Conservation (phyloP, 2,113 vertebrate species). For the Hyla sarda region DNA sequence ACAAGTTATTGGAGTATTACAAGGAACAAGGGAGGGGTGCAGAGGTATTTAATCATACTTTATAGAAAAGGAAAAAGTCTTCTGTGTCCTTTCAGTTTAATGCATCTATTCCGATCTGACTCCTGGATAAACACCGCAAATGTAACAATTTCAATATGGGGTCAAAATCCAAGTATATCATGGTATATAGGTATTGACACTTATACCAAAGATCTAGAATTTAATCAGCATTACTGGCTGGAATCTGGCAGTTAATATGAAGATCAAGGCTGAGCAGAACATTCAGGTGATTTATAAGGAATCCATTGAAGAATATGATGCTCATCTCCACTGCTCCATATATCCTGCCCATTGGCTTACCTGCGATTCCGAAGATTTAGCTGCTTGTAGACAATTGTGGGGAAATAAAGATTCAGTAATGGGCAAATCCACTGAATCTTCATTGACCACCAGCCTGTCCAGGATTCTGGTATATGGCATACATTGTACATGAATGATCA, state of each 20-base stretch:
- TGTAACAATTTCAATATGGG: background rate
- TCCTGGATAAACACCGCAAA: conserved; percentile 5
- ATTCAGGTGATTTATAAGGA: background rate
- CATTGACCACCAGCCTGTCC: background rate
- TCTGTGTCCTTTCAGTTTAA: background rate
- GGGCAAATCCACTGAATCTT: background rate
- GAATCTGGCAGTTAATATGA: background rate
- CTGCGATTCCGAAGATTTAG: background rate
- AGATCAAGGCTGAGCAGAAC: background rate
- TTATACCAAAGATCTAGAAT: background rate
- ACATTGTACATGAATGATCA: background rate
- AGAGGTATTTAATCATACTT: background rate
- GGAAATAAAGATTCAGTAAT: background rate
- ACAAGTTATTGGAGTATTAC: background rate
- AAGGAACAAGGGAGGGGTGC: no score
- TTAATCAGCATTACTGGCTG: background rate
- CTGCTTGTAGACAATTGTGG: no score
- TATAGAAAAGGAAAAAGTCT: background rate
- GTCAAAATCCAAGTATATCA: background rate
- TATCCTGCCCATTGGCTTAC: background rate
- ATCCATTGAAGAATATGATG: background rate
- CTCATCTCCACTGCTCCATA: background rate
- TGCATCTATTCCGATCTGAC: background rate
- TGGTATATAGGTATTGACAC: background rate
- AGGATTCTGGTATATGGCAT: background rate